Conservation (phyloP, 2,113 vertebrate genomes). For the Mormyrus iriodes region DNA sequence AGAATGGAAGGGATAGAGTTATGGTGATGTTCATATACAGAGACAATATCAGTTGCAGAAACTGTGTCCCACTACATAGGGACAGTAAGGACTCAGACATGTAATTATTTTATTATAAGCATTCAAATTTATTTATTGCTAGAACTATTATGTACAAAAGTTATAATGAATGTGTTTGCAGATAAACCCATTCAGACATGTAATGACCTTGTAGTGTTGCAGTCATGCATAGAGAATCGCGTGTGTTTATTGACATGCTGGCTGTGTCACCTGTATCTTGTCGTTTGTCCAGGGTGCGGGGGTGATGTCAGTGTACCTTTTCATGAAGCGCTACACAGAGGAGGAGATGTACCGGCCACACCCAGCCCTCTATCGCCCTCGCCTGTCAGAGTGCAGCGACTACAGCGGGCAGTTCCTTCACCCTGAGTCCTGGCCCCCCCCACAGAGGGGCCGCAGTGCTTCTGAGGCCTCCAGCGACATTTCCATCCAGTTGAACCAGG, state of each 20-base stretch:
- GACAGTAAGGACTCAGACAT: background rate
- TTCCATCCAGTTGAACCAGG: slow-evolving; percentile 84
- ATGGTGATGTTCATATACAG: background rate
- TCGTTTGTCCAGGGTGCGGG: slow-evolving; percentile 69
- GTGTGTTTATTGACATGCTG: background rate
- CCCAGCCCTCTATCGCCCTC: slow-evolving; percentile 79
- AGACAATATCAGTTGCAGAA: background rate
- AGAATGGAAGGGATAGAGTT: background rate
- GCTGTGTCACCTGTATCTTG: background rate
- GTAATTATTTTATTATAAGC: background rate
- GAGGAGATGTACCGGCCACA: slow-evolving; percentile 84
- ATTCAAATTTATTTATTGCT: background rate
- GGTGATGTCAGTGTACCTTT: slow-evolving; percentile 88
- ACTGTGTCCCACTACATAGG: background rate
- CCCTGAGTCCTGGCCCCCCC: slow-evolving; percentile 73
- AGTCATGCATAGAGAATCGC: background rate
- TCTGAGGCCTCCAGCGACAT: slow-evolving; percentile 83
- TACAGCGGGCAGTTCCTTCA: slow-evolving; percentile 86
- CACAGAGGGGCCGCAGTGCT: slow-evolving; percentile 69
- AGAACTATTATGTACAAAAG: background rate
- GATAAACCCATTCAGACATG: background rate
- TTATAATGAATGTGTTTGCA: background rate
- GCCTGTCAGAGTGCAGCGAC: slow-evolving; percentile 85
- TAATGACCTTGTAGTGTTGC: background rate
- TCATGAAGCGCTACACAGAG: slow-evolving; percentile 85